phyloP scores from a whole-genome alignment of 1,140 invertebrate genomes.

The Coelopa frigida region DNA sequence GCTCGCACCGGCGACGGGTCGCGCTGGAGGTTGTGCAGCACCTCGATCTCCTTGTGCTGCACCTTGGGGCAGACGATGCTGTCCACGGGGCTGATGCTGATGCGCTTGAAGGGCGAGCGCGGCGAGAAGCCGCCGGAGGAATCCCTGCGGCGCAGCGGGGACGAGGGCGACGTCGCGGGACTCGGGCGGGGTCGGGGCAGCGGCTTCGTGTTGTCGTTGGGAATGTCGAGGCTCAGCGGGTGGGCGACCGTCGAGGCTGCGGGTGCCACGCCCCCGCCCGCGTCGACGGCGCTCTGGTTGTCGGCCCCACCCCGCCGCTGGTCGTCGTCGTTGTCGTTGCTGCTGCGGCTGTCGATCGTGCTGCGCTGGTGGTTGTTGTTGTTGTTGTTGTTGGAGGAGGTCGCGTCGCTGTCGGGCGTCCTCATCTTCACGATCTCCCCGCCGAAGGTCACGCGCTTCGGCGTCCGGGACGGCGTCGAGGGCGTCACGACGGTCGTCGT shows the following conservation, averaged over 20 bases:
- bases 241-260: conserved; percentile 5
- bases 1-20: conserved; percentile 47
- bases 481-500: conserved; percentile 14
- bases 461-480: conserved; percentile 44
- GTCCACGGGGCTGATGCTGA: conserved; percentile 44
- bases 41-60: conserved; percentile 53
- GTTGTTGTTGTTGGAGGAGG: conserved; percentile 24
- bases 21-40: conserved; percentile 55
- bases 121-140: conserved; percentile 15
- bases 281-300: not conserved
- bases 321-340: not conserved
- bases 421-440: conserved; percentile 74
- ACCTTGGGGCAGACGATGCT: conserved; percentile 47
- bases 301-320: not conserved
- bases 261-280: not conserved
- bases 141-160: no score
- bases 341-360: not conserved
- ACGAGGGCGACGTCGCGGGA: conserved; percentile 1
- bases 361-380: conserved; percentile 21
- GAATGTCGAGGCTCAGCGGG: conserved; percentile 30
- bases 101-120: conserved; percentile 23
- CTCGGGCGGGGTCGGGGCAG: conserved; percentile 15
- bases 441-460: conserved; percentile 68
- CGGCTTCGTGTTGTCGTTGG: conserved; percentile 37
- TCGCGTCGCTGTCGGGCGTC: conserved; percentile 70